Evolutionary conservation across 2,797 vertebrate species (phyloP).

Genomic region (Gadopsis marmoratus): DNA sequence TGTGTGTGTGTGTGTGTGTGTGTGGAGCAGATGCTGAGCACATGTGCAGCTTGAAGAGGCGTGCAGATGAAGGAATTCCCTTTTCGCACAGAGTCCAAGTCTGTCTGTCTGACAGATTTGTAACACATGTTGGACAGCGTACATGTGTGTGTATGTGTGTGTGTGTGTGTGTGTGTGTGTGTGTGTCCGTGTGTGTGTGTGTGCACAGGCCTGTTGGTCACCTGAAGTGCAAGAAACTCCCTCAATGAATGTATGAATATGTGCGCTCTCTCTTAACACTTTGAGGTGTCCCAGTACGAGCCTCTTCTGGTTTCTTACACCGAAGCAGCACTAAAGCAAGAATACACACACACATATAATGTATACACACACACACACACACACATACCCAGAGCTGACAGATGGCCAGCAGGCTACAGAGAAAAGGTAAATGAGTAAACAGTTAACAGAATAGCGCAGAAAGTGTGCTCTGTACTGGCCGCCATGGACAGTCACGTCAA

Average conservation of each 20-base stretch:
- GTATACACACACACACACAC: conserved; percentile 6
- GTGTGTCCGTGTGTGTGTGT: neutral
- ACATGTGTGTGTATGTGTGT: neutral
- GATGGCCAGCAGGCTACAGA: conserved; percentile 50
- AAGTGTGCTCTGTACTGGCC: neutral
- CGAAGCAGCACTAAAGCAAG: neutral
- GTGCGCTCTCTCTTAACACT: conserved; percentile 20
- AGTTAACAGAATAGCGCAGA: conserved; percentile 35
- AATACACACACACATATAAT: neutral
- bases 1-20: conserved; percentile 38
- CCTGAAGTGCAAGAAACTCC: conserved; percentile 60
- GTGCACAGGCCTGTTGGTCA: conserved; percentile 31
- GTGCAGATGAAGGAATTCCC: conserved; percentile 85
- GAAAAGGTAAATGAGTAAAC: conserved; percentile 57
- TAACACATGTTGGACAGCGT: conserved; percentile 67
- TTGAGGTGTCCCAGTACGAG: conserved; percentile 19
- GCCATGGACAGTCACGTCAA: conserved; percentile 4
- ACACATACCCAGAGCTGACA: conserved; percentile 34
- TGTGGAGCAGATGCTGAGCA: conserved; percentile 81
- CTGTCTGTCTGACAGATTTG: conserved; percentile 70
- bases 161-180: conserved; percentile 20
- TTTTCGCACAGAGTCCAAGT: conserved; percentile 72
- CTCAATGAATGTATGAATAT: conserved; percentile 39
- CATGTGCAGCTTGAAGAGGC: conserved; percentile 78
- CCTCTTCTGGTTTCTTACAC: conserved; percentile 10